These are phyloP conservation scores for Cyclargus thomasi DNA, from an alignment of 1,140 invertebrate genomes.

Conservation along the genomic window DNA sequence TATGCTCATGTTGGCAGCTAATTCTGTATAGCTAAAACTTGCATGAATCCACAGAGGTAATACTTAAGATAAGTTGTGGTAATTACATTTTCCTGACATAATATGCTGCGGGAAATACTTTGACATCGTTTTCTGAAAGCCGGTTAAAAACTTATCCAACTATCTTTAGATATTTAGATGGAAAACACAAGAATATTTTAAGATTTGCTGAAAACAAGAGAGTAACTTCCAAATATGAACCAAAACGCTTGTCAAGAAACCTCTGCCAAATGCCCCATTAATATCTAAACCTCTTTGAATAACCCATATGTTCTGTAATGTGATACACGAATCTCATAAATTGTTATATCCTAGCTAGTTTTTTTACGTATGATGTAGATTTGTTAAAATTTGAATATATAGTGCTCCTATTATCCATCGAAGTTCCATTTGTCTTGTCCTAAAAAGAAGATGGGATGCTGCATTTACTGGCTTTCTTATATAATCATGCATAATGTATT, in stretches of 20 bases:
- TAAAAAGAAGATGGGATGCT: not conserved
- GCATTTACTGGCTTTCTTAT: constrained; percentile 12
- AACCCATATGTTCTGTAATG: not conserved
- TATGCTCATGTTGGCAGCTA: too few relatives aligned
- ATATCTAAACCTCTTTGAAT: not conserved
- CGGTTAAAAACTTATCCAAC: too few relatives aligned
- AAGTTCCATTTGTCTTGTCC: not conserved
- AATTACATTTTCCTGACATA: too few relatives aligned
- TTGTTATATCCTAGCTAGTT: not conserved
- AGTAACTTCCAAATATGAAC: not conserved
- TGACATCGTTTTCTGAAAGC: too few relatives aligned
- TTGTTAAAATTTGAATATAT: constrained; percentile 5
- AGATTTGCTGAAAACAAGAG: not conserved
- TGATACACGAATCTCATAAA: constrained; percentile 11
- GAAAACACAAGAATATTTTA: too few relatives aligned
- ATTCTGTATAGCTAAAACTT: too few relatives aligned
- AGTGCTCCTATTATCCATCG: not conserved
- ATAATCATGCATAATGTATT: constrained; percentile 11
- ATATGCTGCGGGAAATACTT: too few relatives aligned
- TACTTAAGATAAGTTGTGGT: too few relatives aligned
- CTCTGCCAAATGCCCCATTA: constrained; percentile 5
- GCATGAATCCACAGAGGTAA: too few relatives aligned
- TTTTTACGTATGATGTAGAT: constrained; percentile 11
- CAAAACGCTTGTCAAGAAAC: not conserved
- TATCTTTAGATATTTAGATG: too few relatives aligned